Evolutionary conservation across 2,888 invertebrate genomes (phyloP), one percentile per base, ranked within the genome.

Genomic region (Venustoraphidia nigricollis): DNA sequence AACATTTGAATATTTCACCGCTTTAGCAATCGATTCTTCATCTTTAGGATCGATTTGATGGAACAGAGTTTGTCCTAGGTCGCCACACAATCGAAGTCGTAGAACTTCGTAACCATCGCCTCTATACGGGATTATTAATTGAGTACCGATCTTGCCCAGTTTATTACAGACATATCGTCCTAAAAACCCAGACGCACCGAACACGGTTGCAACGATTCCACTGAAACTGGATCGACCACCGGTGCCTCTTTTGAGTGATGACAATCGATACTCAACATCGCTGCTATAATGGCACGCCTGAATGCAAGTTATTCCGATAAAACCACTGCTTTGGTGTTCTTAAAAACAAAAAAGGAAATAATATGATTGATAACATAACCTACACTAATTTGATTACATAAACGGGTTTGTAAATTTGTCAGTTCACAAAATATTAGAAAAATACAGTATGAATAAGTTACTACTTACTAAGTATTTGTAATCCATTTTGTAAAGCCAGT

Each of bases 201-300:
- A 96, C 1, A 98, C 87, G n/a, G 98, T 98, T n/a, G 91, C 93
- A 2, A 97, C 93, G 48, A 89, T 75, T 0, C 98, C 98, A 69
- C 88, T 97, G 66, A 97, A 98, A 61, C 95, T 96, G 56, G 88
- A 86, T 36, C 98, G 80, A 13, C 96, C 97, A 10, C 91, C 92
- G 14, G 90, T 87, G 34, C 91, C 92, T 53, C 84, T 73, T 64
- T 83, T 88, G 62, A 88, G 72, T 1, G 77, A 68, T 9, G 83
- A 73, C 47, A 81, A 61, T 66, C 81, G 82, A 52, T 73, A 72
- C 53, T 66, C 69, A 17, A 59, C 59, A 52, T 77, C 75, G 1
- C 72, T 69, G 57, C 75, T 73, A 58, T 78, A 79, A 49, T 72
- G 62, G 46, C 63, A 55, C 45, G 57, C 49, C 44, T 59, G 59